These are phyloP conservation scores for Eledona agricola DNA, from an alignment of 2,888 invertebrate species.

Conservation along the genomic window DNA sequence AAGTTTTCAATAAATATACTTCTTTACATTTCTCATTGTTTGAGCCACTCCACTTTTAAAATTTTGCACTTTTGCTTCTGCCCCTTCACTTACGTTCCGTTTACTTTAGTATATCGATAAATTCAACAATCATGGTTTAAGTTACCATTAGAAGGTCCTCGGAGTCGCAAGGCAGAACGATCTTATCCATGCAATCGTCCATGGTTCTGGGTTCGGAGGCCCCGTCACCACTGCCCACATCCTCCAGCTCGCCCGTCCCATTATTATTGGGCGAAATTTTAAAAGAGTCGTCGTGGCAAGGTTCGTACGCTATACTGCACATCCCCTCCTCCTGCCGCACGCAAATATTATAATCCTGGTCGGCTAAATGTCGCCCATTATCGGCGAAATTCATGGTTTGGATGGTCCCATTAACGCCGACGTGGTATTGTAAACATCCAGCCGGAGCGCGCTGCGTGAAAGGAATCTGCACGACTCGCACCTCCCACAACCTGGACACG, in stretches of 20 bases:
- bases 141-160: conserved; percentile 82
- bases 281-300: conserved; percentile 80
- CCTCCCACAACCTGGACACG: conserved; percentile 79
- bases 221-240: conserved; percentile 57
- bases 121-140: conserved; percentile 32
- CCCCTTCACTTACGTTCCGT: too few species aligned
- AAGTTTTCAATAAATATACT: too few species aligned
- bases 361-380: conserved; percentile 82
- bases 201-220: conserved; percentile 50
- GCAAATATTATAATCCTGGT: conserved; percentile 82
- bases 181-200: conserved; percentile 72
- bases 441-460: conserved; percentile 80
- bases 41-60: too few species aligned
- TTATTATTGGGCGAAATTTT: conserved; percentile 69
- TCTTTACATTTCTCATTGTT: too few species aligned
- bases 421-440: conserved; percentile 78
- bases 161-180: conserved; percentile 84
- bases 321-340: conserved; percentile 74
- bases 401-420: conserved; percentile 65
- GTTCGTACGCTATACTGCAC: conserved; percentile 80
- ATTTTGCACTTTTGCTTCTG: too few species aligned
- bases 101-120: conserved; percentile 1
- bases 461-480: conserved; percentile 78
- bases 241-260: conserved; percentile 25
- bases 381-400: conserved; percentile 84